These are phyloP conservation scores for Nomia melanderi DNA, from an alignment of 1,140 invertebrate species.

Conservation along the genomic window DNA sequence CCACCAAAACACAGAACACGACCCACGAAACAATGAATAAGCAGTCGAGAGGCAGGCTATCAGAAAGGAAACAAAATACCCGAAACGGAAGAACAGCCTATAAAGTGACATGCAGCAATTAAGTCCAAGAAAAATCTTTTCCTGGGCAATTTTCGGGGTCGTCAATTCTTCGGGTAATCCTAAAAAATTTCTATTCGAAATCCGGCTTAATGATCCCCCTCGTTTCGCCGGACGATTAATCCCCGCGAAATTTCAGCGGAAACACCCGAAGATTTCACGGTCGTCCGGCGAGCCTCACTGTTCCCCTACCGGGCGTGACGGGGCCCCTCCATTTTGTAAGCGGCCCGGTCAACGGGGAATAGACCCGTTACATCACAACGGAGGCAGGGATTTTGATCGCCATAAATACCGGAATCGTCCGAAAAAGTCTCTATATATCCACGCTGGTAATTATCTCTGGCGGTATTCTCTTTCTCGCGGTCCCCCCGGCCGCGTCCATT, in stretches of 20 bases:
- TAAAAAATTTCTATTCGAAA: not conserved
- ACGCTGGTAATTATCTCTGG: constrained; percentile 56
- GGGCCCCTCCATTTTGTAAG: constrained; percentile 6
- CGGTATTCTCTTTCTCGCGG: constrained; percentile 53
- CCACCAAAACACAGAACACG: too few species aligned
- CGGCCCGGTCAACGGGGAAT: not conserved
- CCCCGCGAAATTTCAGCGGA: not conserved
- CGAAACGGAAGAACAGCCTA: not conserved
- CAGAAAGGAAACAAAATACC: not conserved
- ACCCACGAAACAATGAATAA: too few species aligned
- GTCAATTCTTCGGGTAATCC: not conserved
- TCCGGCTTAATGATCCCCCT: not conserved
- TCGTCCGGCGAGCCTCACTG: not conserved
- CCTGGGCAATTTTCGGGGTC: not conserved
- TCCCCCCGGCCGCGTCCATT: constrained; percentile 43
- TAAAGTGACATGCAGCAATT: not conserved
- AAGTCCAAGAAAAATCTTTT: not conserved
- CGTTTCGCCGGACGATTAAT: not conserved
- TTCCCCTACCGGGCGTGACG: not conserved
- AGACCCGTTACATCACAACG: constrained; percentile 43
- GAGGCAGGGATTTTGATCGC: constrained; percentile 40
- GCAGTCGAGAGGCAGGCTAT: too few species aligned
- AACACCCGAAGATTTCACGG: not conserved
- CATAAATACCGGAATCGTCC: constrained; percentile 51
- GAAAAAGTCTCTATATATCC: constrained; percentile 49